Evolutionary conservation across 1,140 invertebrate genomes (phyloP).

Genomic region (Bombus pyrosoma): DNA sequence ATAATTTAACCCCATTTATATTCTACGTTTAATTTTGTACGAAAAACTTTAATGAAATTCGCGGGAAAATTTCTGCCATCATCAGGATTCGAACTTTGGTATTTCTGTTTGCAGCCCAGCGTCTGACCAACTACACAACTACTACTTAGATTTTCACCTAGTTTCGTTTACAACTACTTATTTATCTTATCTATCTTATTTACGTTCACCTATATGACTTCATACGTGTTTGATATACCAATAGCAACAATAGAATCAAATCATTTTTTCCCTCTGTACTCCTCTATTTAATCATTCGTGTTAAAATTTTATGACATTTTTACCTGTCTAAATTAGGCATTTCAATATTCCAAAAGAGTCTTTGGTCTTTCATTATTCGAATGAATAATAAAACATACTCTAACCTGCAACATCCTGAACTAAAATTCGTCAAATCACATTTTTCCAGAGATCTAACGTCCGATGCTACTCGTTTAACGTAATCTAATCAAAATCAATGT

Average conservation of each 20-base stretch:
- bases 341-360: neutral
- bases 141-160: neutral
- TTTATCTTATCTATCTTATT: neutral
- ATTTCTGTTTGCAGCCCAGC: neutral
- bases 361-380: neutral
- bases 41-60: neutral
- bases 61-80: neutral
- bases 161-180: neutral
- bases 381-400: neutral
- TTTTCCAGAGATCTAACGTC: neutral
- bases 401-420: neutral
- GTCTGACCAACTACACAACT: neutral
- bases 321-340: neutral
- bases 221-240: neutral
- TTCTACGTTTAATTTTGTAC: neutral
- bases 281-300: neutral
- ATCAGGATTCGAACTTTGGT: neutral
- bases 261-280: neutral
- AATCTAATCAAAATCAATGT: too few species aligned
- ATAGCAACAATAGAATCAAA: neutral
- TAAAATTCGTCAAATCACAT: neutral
- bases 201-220: neutral
- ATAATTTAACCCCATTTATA: neutral
- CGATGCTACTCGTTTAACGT: too few species aligned
- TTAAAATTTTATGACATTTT: neutral